These are phyloP conservation scores for Podarcis cretensis DNA, from an alignment of 2,113 vertebrate species.

Conservation along the genomic window DNA sequence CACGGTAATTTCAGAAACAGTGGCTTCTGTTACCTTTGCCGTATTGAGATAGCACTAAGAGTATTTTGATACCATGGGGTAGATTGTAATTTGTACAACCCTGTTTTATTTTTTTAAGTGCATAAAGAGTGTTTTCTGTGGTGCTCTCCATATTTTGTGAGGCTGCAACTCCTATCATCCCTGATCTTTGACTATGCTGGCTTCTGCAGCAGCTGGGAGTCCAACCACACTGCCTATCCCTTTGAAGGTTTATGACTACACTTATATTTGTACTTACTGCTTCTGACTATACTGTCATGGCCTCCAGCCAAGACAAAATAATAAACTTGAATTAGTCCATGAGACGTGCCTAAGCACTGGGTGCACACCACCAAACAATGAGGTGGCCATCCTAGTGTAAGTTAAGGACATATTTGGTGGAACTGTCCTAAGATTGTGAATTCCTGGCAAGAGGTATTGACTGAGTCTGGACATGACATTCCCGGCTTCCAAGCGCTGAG, in stretches of 20 bases:
- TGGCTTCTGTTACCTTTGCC: too few relatives aligned
- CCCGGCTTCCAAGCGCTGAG: neutral
- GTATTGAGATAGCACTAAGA: neutral
- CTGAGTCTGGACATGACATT: neutral
- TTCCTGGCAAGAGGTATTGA: neutral
- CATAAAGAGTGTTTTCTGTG: too few relatives aligned
- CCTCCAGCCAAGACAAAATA: neutral
- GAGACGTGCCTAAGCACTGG: neutral
- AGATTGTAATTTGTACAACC: neutral
- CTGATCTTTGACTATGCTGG: too few relatives aligned
- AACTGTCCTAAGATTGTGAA: neutral
- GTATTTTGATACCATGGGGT: neutral
- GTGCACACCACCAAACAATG: neutral
- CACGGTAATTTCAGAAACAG: neutral
- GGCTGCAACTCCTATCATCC: too few relatives aligned
- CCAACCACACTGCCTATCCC: too few relatives aligned
- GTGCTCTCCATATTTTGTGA: too few relatives aligned
- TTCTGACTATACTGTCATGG: neutral
- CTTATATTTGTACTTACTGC: neutral
- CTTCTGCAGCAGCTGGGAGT: too few relatives aligned
- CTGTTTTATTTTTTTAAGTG: neutral
- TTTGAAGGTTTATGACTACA: neutral
- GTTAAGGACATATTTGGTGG: neutral
- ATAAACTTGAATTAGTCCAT: neutral
- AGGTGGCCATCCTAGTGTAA: neutral